Percentiles rank a stretch among this genome's conserved stretches.
phyloP scores from a whole-genome alignment of 2,888 invertebrate genomes.

The Choreutis nemorana region DNA sequence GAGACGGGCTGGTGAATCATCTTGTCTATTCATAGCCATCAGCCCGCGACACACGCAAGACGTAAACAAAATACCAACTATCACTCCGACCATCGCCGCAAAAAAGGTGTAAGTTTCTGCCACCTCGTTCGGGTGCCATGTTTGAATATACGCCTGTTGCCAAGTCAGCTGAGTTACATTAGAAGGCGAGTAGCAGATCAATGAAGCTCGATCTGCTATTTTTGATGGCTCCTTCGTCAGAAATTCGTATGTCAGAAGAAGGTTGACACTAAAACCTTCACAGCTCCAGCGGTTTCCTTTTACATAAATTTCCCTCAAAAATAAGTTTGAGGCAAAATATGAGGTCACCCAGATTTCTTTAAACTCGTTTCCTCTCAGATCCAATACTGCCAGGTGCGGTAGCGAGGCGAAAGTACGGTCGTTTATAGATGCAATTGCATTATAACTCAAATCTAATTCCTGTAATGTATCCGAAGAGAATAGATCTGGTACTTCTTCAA shows the following conservation, averaged over 20 bases:
- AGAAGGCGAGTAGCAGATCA: conserved; percentile 74
- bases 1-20: conserved; percentile 28
- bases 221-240: conserved; percentile 64
- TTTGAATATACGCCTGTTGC: conserved; percentile 71
- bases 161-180: conserved; percentile 72
- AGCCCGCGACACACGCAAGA: conserved; percentile 63
- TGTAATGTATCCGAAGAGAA: conserved; percentile 67
- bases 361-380: conserved; percentile 76
- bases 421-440: conserved; percentile 65
- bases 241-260: conserved; percentile 69
- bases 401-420: conserved; percentile 70
- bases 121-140: conserved; percentile 62
- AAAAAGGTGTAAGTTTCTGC: conserved; percentile 46
- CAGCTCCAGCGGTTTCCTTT: conserved; percentile 82
- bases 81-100: conserved; percentile 56
- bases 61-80: conserved; percentile 63
- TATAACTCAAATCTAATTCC: conserved; percentile 67
- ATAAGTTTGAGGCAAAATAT: conserved; percentile 69
- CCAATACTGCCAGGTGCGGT: conserved; percentile 69
- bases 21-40: conserved; percentile 44
- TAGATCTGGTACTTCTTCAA: conserved; percentile 67
- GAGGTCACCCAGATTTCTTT: conserved; percentile 68
- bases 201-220: conserved; percentile 36
- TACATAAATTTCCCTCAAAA: conserved; percentile 66
- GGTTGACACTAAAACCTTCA: conserved; percentile 67